phyloP scores from a whole-genome alignment of 2,797 vertebrate species.

The Stomatorhinus walkeri region DNA sequence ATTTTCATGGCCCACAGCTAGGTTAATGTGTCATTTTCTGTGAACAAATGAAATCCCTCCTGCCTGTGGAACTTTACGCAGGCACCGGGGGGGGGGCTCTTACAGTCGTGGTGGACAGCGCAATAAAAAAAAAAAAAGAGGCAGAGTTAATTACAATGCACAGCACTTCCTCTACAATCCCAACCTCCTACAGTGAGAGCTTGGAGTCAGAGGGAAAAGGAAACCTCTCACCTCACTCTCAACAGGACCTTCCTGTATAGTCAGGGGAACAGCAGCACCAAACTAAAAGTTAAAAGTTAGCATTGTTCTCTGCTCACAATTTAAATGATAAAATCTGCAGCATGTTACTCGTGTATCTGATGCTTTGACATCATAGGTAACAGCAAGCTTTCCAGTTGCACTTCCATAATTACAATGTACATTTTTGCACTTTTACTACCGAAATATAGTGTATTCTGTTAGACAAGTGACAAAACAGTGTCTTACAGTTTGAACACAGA shows the following conservation, averaged over 20 bases:
- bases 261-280: not conserved
- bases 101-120: not conserved
- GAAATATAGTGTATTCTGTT: not conserved
- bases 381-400: not conserved
- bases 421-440: not conserved
- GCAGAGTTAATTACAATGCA: conserved; percentile 4
- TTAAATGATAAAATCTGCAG: not conserved
- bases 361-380: not conserved
- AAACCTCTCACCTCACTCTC: not conserved
- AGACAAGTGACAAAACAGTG: not conserved
- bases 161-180: not conserved
- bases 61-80: not conserved
- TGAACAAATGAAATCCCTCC: not conserved
- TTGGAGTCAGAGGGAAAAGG: not conserved
- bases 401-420: not conserved
- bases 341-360: not conserved
- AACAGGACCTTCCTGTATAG: not conserved
- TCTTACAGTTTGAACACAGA: not conserved
- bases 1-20: not conserved
- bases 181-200: not conserved
- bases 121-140: not conserved
- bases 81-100: not conserved
- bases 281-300: not conserved
- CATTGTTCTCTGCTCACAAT: not conserved
- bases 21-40: not conserved